These are phyloP conservation scores for Chaetura pelagica DNA, from an alignment of 2,113 vertebrate genomes.

Conservation along the genomic window DNA sequence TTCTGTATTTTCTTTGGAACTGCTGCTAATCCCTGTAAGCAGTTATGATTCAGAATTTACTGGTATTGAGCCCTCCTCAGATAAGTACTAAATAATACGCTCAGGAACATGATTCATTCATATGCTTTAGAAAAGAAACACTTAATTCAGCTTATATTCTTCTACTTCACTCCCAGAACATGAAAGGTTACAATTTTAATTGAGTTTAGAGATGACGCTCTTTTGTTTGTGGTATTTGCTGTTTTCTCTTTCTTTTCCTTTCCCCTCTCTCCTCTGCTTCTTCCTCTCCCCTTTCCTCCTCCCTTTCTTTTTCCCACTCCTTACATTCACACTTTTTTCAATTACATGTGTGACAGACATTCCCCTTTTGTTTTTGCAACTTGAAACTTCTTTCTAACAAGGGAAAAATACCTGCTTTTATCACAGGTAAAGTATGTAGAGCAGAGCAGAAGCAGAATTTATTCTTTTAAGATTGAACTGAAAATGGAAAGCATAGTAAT, in stretches of 20 bases:
- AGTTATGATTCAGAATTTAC: slow-evolving; percentile 48
- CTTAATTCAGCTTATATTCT: slow-evolving; percentile 25
- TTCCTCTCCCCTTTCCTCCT: accelerated
- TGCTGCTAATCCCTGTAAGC: slow-evolving; percentile 51
- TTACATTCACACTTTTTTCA: neutral
- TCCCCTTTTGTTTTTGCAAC: neutral
- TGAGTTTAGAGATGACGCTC: neutral
- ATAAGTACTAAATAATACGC: slow-evolving; percentile 45
- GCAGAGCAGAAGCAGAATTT: neutral
- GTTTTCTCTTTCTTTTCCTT: neutral
- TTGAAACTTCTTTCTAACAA: neutral
- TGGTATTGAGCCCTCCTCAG: slow-evolving; percentile 41
- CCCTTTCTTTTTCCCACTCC: neutral
- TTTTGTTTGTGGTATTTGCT: neutral
- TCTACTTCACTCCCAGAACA: neutral
- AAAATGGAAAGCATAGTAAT: neutral
- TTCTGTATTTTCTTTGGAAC: slow-evolving; percentile 49
- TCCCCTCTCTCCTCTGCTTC: neutral
- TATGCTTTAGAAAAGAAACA: slow-evolving; percentile 25
- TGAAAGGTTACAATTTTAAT: slow-evolving; percentile 42
- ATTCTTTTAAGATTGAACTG: neutral
- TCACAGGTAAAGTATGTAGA: neutral
- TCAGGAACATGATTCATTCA: slow-evolving; percentile 58
- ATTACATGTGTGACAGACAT: neutral
- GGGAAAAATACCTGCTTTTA: neutral